Evolutionary conservation across 2,888 invertebrate genomes (phyloP).

Genomic region (Dryocosmus kuriphilus): DNA sequence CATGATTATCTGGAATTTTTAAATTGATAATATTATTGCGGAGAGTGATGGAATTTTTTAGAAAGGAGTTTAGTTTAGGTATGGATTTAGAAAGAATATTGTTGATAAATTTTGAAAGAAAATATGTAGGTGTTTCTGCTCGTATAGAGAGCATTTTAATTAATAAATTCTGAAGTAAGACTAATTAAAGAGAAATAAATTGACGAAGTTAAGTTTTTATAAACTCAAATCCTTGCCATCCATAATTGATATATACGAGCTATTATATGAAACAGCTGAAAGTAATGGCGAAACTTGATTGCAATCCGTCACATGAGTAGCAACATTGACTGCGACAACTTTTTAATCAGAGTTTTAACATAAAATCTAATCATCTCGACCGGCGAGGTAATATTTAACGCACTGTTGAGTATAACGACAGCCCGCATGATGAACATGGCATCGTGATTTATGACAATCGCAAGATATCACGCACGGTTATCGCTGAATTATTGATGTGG

Average conservation of each 20-base stretch:
- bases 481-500: constrained; percentile 11
- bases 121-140: too few species aligned
- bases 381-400: constrained; percentile 9
- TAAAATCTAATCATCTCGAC: constrained; percentile 15
- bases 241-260: constrained; percentile 4
- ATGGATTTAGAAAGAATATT: too few species aligned
- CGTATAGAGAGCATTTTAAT: background rate
- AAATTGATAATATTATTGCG: too few species aligned
- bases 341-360: constrained; percentile 14
- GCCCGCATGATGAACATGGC: constrained; percentile 12
- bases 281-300: background rate
- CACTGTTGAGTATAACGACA: constrained; percentile 15
- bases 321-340: constrained; percentile 3
- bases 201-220: background rate
- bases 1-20: too few species aligned
- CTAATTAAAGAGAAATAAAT: background rate
- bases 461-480: constrained; percentile 3
- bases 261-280: background rate
- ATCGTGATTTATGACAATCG: constrained; percentile 16
- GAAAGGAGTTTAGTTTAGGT: too few species aligned
- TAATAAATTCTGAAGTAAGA: background rate
- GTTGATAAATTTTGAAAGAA: too few species aligned
- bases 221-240: background rate
- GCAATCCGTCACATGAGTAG: constrained; percentile 11
- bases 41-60: too few species aligned